Percentiles rank a stretch among this genome's conserved stretches.
Conservation (phyloP, 2,888 invertebrate genomes). For the Eristalinus aeneus region DNA sequence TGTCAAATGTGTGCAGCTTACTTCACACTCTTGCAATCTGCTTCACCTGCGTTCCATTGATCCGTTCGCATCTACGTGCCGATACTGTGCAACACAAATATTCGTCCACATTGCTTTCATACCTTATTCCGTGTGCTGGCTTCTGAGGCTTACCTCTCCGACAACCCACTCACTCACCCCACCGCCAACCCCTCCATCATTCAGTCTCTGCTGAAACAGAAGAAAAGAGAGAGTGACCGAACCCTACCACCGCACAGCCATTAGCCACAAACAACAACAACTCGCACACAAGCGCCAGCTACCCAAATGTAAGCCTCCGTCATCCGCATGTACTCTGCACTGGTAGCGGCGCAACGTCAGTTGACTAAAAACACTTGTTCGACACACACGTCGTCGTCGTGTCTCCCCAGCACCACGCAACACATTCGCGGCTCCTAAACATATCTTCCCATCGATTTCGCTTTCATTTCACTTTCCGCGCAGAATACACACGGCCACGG, state of each 20-base stretch:
- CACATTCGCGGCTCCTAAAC: constrained; percentile 47
- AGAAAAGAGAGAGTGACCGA: constrained; percentile 65
- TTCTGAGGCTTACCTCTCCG: constrained; percentile 17
- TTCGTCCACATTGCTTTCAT: constrained; percentile 31
- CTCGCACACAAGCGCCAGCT: constrained; percentile 17
- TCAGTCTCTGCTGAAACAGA: constrained; percentile 24
- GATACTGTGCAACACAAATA: constrained; percentile 36
- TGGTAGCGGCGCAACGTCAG: constrained; percentile 60
- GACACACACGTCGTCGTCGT: constrained; percentile 37
- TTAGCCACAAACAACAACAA: background rate
- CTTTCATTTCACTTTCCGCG: constrained; percentile 55
- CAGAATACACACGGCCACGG: background rate
- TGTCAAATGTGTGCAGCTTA: background rate
- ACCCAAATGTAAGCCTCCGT: constrained; percentile 52
- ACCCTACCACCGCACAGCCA: constrained; percentile 34
- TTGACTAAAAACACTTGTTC: constrained; percentile 65
- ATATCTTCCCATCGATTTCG: constrained; percentile 31
- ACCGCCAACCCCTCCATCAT: constrained; percentile 4
- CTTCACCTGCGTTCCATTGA: constrained; percentile 24
- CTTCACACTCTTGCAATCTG: constrained; percentile 13
- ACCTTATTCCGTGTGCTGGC: constrained; percentile 12
- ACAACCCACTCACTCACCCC: background rate
- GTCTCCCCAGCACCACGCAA: constrained; percentile 22
- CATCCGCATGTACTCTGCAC: constrained; percentile 17
- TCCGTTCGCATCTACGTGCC: constrained; percentile 18